A percentile compares a stretch with the other conserved stretches of the same genome.
Conservation (phyloP, 2,888 invertebrate species). For the Fragum sueziense region DNA sequence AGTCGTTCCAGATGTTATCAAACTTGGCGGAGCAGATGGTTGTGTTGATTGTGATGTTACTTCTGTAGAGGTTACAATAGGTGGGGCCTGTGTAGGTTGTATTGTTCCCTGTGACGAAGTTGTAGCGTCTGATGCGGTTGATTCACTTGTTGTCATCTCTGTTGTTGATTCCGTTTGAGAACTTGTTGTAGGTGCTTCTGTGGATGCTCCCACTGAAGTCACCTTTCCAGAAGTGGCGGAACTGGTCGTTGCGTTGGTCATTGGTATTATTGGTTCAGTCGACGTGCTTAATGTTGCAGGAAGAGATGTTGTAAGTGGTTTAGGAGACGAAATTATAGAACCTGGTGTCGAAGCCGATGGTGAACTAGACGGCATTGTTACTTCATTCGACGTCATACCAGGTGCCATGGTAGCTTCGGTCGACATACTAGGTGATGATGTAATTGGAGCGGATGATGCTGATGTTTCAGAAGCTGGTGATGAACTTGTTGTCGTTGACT, state of each 20-base stretch:
- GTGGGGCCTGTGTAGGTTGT: background rate
- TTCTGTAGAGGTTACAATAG: conserved; percentile 15
- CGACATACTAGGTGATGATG: background rate
- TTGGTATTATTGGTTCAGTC: background rate
- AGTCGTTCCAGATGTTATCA: background rate
- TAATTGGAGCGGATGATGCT: background rate
- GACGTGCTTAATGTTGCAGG: background rate
- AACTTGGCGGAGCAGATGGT: conserved; percentile 17
- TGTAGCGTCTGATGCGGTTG: conserved; percentile 18
- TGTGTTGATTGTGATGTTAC: conserved; percentile 19
- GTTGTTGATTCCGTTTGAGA: conserved; percentile 3
- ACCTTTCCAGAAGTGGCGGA: background rate
- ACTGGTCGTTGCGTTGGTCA: background rate
- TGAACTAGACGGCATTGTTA: background rate
- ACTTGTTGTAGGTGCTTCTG: background rate
- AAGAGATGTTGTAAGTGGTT: background rate
- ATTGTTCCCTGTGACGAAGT: conserved; percentile 3
- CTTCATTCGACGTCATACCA: background rate
- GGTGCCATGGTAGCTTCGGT: background rate
- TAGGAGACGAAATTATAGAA: background rate
- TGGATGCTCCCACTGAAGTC: background rate
- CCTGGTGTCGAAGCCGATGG: background rate
- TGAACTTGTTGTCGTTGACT: background rate
- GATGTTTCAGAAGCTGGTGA: background rate
- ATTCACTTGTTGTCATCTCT: conserved; percentile 16